Conservation (phyloP, 1,140 invertebrate species). For the Medauroidea extradentata region DNA sequence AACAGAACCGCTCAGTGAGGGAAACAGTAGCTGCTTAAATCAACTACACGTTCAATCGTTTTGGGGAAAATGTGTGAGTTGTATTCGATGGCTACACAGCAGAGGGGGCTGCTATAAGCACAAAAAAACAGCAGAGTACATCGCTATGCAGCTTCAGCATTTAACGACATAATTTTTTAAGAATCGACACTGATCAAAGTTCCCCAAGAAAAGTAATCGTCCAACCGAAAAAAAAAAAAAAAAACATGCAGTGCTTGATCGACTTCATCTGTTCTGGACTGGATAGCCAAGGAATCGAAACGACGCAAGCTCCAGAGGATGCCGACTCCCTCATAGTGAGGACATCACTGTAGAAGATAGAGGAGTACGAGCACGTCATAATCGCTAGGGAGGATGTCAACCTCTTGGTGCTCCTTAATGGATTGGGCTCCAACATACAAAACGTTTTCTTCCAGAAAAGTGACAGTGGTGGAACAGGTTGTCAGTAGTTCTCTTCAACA, state of each 20-base stretch:
- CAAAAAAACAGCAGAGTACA: too few relatives aligned
- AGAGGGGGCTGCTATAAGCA: too few relatives aligned
- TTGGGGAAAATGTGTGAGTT: too few relatives aligned
- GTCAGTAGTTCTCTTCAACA: conserved; percentile 1
- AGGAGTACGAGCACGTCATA: conserved; percentile 6
- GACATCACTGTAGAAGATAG: background rate
- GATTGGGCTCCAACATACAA: background rate
- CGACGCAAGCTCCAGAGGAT: conserved; percentile 4
- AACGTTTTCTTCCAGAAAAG: conserved; percentile 3
- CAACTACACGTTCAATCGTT: too few relatives aligned
- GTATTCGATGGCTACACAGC: too few relatives aligned
- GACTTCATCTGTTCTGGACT: background rate
- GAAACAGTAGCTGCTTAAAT: too few relatives aligned
- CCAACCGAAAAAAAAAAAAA: background rate
- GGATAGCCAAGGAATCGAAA: background rate
- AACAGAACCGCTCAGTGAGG: too few relatives aligned
- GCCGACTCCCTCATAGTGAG: conserved; percentile 3
- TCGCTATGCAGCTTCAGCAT: too few relatives aligned
- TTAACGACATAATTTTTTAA: too few relatives aligned
- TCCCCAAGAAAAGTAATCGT: too few relatives aligned
- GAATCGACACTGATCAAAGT: too few relatives aligned
- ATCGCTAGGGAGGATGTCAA: conserved; percentile 6
- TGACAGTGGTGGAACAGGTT: conserved; percentile 2
- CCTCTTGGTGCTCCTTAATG: conserved; percentile 8
- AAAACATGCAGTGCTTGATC: background rate